A percentile compares a stretch with the other conserved stretches of the same genome.
Conservation (phyloP, 2,888 invertebrate genomes). For the Patella pellucida region DNA sequence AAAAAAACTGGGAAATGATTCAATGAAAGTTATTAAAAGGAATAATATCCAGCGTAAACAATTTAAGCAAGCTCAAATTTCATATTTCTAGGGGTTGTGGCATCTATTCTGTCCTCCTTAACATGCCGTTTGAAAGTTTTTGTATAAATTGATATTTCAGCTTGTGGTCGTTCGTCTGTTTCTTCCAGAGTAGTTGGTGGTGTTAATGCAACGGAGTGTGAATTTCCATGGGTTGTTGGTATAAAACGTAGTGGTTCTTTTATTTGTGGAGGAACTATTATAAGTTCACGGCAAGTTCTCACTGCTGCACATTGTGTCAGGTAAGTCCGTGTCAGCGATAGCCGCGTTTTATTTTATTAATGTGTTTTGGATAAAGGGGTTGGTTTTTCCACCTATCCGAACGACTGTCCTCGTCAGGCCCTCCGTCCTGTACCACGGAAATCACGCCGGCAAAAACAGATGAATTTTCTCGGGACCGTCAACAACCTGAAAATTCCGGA, state of each 20-base stretch:
- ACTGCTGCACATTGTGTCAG: slow-evolving; percentile 29
- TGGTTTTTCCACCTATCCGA: neutral
- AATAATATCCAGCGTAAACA: no score
- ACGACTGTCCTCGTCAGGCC: neutral
- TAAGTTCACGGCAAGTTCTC: slow-evolving; percentile 21
- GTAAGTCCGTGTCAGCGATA: slow-evolving; percentile 8
- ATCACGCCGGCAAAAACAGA: no score
- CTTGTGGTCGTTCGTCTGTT: neutral
- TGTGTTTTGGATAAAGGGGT: neutral
- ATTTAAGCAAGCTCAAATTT: no score
- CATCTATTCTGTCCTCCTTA: no score
- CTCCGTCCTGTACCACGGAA: neutral
- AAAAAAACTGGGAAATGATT: no score
- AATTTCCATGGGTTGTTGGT: slow-evolving; percentile 30
- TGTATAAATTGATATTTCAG: no score
- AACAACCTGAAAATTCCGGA: no score
- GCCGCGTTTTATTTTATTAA: slow-evolving; percentile 1
- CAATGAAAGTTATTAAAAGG: no score
- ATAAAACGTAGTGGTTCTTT: slow-evolving; percentile 18
- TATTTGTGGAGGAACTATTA: slow-evolving; percentile 23
- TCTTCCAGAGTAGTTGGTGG: slow-evolving; percentile 16
- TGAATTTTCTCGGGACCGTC: no score
- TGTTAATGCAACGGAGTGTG: neutral
- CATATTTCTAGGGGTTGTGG: no score
- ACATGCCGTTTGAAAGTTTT: no score